Conservation (phyloP, 1,140 invertebrate genomes). For the Triops cancriformis region DNA sequence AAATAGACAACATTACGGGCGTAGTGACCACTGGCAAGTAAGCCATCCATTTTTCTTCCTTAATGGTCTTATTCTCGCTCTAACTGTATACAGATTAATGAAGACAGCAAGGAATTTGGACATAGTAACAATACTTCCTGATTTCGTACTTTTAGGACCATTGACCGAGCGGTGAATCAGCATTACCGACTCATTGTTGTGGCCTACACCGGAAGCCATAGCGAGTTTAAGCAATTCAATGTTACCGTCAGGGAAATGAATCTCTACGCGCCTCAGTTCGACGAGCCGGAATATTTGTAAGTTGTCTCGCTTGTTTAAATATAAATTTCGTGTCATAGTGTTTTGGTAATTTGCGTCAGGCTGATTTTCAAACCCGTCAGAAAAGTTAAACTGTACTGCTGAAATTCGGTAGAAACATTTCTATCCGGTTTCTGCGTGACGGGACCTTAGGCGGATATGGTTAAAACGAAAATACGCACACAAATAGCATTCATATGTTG, state of each 20-base stretch:
- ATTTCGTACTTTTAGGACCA: background rate
- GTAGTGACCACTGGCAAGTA: conserved; percentile 20
- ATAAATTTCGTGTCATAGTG: too few species aligned
- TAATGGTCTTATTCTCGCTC: background rate
- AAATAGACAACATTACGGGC: conserved; percentile 1
- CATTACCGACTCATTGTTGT: background rate
- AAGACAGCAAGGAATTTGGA: background rate
- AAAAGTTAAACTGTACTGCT: too few species aligned
- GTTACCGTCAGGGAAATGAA: conserved; percentile 6
- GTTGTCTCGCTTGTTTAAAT: background rate
- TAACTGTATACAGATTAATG: background rate
- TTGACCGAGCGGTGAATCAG: conserved; percentile 4
- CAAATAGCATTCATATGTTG: too few species aligned
- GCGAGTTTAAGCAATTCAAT: background rate
- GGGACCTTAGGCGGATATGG: too few species aligned
- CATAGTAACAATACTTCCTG: background rate
- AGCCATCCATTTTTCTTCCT: background rate
- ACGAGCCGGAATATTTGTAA: background rate
- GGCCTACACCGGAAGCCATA: background rate
- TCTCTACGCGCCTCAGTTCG: background rate
- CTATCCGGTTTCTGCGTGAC: too few species aligned
- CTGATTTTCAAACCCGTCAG: too few species aligned
- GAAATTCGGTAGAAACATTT: too few species aligned
- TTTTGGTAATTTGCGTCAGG: too few species aligned
- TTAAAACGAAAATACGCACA: too few species aligned